Conservation (phyloP, 1,140 invertebrate genomes). For the Megalopta genalis region DNA sequence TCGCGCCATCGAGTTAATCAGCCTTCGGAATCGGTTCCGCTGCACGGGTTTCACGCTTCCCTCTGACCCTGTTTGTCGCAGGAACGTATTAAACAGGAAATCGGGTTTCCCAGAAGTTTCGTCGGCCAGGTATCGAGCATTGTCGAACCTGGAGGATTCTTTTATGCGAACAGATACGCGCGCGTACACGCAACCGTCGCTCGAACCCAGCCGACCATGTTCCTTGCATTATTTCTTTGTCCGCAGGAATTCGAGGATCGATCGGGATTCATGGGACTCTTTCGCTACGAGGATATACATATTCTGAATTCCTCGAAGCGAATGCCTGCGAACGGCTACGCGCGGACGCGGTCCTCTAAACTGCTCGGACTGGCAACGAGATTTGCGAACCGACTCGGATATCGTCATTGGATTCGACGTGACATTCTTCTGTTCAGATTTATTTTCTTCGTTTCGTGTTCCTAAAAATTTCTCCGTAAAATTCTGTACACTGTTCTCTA, state of each 20-base stretch:
- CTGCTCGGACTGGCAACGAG: too few species aligned
- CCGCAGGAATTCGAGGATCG: slow-evolving; percentile 18
- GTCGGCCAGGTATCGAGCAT: slow-evolving; percentile 35
- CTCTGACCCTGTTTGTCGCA: background rate
- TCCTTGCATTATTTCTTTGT: slow-evolving; percentile 24
- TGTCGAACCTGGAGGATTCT: background rate
- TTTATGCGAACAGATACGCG: slow-evolving; percentile 35
- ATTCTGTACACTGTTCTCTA: too few species aligned
- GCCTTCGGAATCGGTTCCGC: slow-evolving; percentile 60
- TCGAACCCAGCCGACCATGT: background rate
- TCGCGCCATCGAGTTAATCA: slow-evolving; percentile 62
- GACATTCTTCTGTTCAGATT: too few species aligned
- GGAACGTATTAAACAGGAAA: background rate
- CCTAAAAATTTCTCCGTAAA: too few species aligned
- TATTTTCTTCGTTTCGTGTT: too few species aligned
- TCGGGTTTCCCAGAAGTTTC: slow-evolving; percentile 30
- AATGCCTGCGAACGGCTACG: too few species aligned
- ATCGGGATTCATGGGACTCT: slow-evolving; percentile 9
- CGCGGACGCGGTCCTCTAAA: too few species aligned
- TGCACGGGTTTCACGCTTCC: slow-evolving; percentile 7
- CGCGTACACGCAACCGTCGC: slow-evolving; percentile 24
- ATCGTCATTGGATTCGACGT: too few species aligned
- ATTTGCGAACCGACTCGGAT: too few species aligned
- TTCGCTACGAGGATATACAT: slow-evolving; percentile 6
- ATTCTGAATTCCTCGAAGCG: slow-evolving; percentile 9